Percentiles rank a stretch among this genome's conserved stretches.
Evolutionary conservation across 1,140 invertebrate genomes (phyloP).

Genomic region (Asobara japonica): DNA sequence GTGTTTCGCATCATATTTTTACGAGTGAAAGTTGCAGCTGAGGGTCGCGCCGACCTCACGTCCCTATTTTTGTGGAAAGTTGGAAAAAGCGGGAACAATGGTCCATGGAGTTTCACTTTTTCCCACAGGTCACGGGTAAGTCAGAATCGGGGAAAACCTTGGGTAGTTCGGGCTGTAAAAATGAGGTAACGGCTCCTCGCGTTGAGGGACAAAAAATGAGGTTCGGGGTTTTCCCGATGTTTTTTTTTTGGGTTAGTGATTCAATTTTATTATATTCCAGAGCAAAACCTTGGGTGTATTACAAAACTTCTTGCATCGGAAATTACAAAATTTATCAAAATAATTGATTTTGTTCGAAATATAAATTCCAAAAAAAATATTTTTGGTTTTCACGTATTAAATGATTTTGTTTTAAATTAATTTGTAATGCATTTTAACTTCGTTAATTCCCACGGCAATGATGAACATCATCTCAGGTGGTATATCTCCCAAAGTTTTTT

Average conservation of each 20-base stretch:
- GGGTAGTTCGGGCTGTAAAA: slow-evolving; percentile 18
- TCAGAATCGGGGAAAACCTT: slow-evolving; percentile 13
- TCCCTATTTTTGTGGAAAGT: slow-evolving; percentile 51
- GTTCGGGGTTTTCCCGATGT: not conserved
- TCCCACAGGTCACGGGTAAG: slow-evolving; percentile 17
- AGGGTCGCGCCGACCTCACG: slow-evolving; percentile 50
- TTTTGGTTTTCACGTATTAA: too few species aligned
- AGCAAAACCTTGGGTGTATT: too few species aligned
- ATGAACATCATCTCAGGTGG: not conserved
- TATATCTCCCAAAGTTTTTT: too few species aligned
- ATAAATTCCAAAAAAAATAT: too few species aligned
- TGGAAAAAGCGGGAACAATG: slow-evolving; percentile 53
- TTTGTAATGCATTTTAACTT: not conserved
- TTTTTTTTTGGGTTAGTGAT: too few species aligned
- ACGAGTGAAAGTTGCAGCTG: slow-evolving; percentile 59
- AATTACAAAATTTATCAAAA: too few species aligned
- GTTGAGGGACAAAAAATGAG: not conserved
- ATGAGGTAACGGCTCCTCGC: not conserved
- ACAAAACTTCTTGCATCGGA: too few species aligned
- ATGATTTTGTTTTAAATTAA: too few species aligned
- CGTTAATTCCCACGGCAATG: not conserved
- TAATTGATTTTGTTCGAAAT: too few species aligned
- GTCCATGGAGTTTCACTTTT: slow-evolving; percentile 59
- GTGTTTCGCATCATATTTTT: slow-evolving; percentile 59
- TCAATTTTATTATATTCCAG: too few species aligned